phyloP scores from a whole-genome alignment of 2,113 vertebrate genomes.

The Semicossyphus pulcher region DNA sequence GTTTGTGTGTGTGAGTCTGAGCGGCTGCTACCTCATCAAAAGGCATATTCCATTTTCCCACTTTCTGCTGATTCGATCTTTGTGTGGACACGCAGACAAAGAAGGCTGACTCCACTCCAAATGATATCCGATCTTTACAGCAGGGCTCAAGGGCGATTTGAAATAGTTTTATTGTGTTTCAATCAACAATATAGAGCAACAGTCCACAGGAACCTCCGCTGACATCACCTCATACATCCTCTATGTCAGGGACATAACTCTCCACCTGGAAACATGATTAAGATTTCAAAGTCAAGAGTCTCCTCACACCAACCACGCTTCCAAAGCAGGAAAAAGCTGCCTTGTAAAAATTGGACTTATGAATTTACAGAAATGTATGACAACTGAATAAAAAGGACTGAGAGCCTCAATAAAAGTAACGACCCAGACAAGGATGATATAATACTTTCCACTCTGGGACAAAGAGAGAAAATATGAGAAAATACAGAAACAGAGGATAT shows the following conservation, averaged over 20 bases:
- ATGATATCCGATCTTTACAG: conserved; percentile 13
- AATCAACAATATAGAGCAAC: conserved; percentile 49
- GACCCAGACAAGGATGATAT: conserved; percentile 54
- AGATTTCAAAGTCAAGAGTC: conserved; percentile 51
- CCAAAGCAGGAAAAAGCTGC: conserved; percentile 31
- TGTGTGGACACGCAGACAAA: conserved; percentile 39
- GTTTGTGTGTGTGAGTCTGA: conserved; percentile 42
- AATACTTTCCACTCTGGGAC: conserved; percentile 56
- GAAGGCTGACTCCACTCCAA: conserved; percentile 10
- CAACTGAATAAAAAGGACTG: conserved; percentile 41
- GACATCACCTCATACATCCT: conserved; percentile 46
- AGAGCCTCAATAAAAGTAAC: conserved; percentile 53
- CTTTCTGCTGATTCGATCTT: conserved; percentile 65
- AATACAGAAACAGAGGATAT: conserved; percentile 8
- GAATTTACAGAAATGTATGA: conserved; percentile 65
- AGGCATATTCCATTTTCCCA: conserved; percentile 53
- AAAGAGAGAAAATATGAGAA: conserved; percentile 6
- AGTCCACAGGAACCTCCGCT: conserved; percentile 40
- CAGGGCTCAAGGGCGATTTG: conserved; percentile 27
- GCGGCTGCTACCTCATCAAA: conserved; percentile 70
- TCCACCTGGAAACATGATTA: conserved; percentile 60
- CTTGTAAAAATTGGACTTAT: conserved; percentile 48
- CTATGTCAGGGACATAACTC: not conserved
- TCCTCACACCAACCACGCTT: conserved; percentile 15
- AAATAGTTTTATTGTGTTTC: conserved; percentile 34